Conservation (phyloP, 1,140 invertebrate genomes). For the Apis florea region DNA sequence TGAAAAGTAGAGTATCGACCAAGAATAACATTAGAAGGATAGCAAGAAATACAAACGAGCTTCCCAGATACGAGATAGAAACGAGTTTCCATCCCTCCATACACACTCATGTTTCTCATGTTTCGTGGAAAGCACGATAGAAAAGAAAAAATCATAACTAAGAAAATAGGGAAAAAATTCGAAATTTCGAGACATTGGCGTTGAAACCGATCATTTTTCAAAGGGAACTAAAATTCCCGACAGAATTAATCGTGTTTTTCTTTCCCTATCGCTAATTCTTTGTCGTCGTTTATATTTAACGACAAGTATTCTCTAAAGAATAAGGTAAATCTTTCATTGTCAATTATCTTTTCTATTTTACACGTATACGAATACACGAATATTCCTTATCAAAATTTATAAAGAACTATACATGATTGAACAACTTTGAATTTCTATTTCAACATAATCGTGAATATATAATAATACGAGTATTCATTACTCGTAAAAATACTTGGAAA, state of each 20-base stretch:
- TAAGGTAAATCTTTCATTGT: neutral
- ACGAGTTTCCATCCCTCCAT: slow-evolving; percentile 11
- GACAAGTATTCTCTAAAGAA: slow-evolving; percentile 30
- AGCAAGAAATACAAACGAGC: slow-evolving; percentile 42
- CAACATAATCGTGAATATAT: too few relatives aligned
- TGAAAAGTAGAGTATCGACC: slow-evolving; percentile 55
- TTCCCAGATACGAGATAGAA: slow-evolving; percentile 17
- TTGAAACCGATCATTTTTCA: slow-evolving; percentile 48
- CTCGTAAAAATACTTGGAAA: too few relatives aligned
- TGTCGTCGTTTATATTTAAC: slow-evolving; percentile 25
- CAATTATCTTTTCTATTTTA: slow-evolving; percentile 24
- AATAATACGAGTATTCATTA: too few relatives aligned
- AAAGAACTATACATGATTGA: too few relatives aligned
- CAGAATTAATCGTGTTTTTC: slow-evolving; percentile 57
- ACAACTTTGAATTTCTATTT: too few relatives aligned
- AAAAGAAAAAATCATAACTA: slow-evolving; percentile 8
- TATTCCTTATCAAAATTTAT: too few relatives aligned
- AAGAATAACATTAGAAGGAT: slow-evolving; percentile 58
- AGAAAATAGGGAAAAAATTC: slow-evolving; percentile 7
- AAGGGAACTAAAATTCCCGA: slow-evolving; percentile 46
- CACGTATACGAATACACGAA: too few relatives aligned
- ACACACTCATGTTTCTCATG: neutral
- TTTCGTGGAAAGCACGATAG: neutral
- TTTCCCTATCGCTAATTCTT: slow-evolving; percentile 26
- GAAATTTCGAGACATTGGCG: slow-evolving; percentile 1